Evolutionary conservation across 2,113 vertebrate genomes (phyloP).

Genomic region (Ibidorhyncha struthersii): DNA sequence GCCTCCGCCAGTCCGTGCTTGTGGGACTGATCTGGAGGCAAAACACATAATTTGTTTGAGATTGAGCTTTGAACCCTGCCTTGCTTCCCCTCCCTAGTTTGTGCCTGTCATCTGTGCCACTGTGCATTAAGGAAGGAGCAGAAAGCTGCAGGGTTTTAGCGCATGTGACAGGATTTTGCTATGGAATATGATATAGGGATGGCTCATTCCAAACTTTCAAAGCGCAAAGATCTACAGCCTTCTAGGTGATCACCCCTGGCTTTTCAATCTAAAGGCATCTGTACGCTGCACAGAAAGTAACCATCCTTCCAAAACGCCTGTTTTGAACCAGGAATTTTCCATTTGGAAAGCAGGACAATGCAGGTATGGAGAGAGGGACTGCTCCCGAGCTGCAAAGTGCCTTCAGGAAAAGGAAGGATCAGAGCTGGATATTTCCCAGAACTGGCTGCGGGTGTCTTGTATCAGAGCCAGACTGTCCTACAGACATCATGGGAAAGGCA

Average conservation of each 20-base stretch:
- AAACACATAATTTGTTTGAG: not conserved
- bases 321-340: not conserved
- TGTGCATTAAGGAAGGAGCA: not conserved
- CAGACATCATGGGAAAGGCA: not conserved
- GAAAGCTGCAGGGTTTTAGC: not conserved
- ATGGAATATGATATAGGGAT: not conserved
- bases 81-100: too few relatives aligned
- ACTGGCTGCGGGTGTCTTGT: fast-evolving
- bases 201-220: not conserved
- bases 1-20: too few relatives aligned
- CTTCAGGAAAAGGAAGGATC: not conserved
- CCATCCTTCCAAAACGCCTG: not conserved
- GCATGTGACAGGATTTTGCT: not conserved
- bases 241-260: not conserved
- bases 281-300: not conserved
- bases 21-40: not conserved
- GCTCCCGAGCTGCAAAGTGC: not conserved
- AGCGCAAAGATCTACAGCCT: not conserved
- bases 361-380: not conserved
- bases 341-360: not conserved
- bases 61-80: not conserved
- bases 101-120: too few relatives aligned
- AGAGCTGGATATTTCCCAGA: not conserved
- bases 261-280: not conserved
- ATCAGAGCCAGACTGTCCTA: not conserved